Evolutionary conservation across 2,797 vertebrate genomes (phyloP).

Genomic region (Sphenopsis melanotis): DNA sequence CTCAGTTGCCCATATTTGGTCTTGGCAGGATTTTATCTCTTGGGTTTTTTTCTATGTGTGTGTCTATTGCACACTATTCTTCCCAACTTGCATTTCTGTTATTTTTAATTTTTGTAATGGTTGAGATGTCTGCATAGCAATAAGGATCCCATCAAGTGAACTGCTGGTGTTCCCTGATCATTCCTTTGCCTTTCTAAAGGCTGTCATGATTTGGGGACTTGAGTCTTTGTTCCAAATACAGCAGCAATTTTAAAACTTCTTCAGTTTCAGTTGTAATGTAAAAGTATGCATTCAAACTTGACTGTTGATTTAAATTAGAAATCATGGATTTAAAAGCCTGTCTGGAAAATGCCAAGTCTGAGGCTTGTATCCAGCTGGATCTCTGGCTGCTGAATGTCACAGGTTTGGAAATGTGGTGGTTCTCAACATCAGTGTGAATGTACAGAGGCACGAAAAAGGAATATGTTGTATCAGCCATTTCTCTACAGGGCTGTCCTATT

Average conservation of each 20-base stretch:
- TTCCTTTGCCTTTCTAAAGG: background rate
- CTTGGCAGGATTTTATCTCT: background rate
- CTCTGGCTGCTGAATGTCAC: background rate
- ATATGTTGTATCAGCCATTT: background rate
- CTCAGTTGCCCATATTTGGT: background rate
- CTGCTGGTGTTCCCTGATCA: background rate
- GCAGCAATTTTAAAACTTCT: background rate
- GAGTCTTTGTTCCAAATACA: background rate
- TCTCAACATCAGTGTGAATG: background rate
- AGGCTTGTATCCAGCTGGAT: background rate
- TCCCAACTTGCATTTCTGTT: background rate
- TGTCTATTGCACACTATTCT: background rate
- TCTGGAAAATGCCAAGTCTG: background rate
- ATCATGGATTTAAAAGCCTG: background rate
- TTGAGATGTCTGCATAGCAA: background rate
- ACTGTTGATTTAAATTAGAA: background rate
- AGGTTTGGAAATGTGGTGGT: background rate
- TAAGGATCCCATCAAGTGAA: background rate
- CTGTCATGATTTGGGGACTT: background rate
- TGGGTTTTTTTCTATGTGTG: rapidly evolving
- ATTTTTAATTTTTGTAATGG: background rate
- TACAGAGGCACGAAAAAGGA: background rate
- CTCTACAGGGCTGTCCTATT: background rate
- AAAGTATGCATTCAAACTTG: background rate
- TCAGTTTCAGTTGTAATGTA: background rate